Evolutionary conservation across 2,113 vertebrate genomes (phyloP).

Genomic region (Cottus gobio): DNA sequence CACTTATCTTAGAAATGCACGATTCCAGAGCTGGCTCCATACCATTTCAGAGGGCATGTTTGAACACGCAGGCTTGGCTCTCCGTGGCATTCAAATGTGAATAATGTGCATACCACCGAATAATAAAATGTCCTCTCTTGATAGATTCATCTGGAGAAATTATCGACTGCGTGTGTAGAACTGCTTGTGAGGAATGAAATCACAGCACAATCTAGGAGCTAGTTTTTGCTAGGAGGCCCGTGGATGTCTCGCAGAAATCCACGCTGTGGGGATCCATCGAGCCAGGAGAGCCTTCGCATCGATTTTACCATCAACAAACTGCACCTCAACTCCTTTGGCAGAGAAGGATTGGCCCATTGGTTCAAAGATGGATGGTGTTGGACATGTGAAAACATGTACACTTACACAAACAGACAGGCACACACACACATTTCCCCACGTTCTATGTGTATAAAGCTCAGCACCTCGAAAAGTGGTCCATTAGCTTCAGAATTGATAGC

Average conservation of each 20-base stretch:
- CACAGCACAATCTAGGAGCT: slow-evolving; percentile 19
- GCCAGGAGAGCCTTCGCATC: slow-evolving; percentile 45
- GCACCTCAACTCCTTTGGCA: slow-evolving; percentile 26
- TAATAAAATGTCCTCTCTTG: neutral
- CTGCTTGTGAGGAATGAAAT: slow-evolving; percentile 2
- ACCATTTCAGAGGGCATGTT: slow-evolving; percentile 25
- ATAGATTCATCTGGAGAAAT: neutral
- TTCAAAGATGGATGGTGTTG: slow-evolving; percentile 57
- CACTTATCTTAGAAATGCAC: slow-evolving; percentile 43
- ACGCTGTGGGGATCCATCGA: slow-evolving; percentile 19
- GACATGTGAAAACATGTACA: slow-evolving; percentile 35
- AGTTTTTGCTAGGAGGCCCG: slow-evolving; percentile 11
- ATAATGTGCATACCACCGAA: slow-evolving; percentile 2
- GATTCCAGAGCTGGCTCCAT: slow-evolving; percentile 2
- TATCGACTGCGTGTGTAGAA: neutral
- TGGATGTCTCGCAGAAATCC: slow-evolving; percentile 6
- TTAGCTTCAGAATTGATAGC: slow-evolving; percentile 63
- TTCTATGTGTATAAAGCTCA: slow-evolving; percentile 31
- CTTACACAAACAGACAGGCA: slow-evolving; percentile 22
- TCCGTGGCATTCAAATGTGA: slow-evolving; percentile 11
- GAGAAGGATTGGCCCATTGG: slow-evolving; percentile 40
- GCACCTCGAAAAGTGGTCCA: slow-evolving; percentile 53
- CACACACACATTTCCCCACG: slow-evolving; percentile 14
- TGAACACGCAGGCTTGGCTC: slow-evolving; percentile 20
- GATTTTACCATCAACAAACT: slow-evolving; percentile 70